Percentiles rank a stretch among this genome's conserved stretches.
phyloP scores from a whole-genome alignment of 2,888 invertebrate genomes.

The Ashinkailepas kermadecensis region DNA sequence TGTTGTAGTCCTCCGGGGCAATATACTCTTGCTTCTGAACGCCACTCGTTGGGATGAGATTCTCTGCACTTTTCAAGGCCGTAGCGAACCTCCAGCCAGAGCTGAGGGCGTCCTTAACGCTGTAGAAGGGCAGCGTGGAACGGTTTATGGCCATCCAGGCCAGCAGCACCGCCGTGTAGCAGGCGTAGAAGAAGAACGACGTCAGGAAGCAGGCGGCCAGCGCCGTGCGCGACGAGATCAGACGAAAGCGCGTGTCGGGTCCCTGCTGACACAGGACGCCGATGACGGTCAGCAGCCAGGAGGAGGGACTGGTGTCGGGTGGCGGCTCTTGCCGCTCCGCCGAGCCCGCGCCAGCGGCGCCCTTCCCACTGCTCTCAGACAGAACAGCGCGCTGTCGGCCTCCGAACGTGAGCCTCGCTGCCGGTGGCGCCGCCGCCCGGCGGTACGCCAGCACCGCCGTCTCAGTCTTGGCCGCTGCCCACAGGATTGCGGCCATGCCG shows the following conservation, averaged over 20 bases:
- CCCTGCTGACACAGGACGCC: not conserved
- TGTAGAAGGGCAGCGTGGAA: not conserved
- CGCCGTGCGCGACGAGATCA: not conserved
- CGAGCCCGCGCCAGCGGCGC: too few relatives aligned
- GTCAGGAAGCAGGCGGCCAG: not conserved
- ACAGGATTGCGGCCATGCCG: too few relatives aligned
- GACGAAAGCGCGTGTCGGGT: not conserved
- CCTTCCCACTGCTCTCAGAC: too few relatives aligned
- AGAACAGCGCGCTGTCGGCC: too few relatives aligned
- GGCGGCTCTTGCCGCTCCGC: too few relatives aligned
- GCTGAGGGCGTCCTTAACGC: not conserved
- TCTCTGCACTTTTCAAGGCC: not conserved
- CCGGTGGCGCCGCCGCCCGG: too few relatives aligned
- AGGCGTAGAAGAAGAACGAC: not conserved
- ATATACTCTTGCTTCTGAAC: not conserved
- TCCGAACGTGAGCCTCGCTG: too few relatives aligned
- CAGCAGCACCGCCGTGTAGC: not conserved
- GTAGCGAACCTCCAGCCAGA: not conserved
- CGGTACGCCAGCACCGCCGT: too few relatives aligned
- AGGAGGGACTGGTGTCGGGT: not conserved
- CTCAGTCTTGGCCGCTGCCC: too few relatives aligned
- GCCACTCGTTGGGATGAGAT: not conserved
- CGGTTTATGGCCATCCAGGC: not conserved
- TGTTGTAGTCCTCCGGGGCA: not conserved
- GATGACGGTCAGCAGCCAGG: not conserved